These are phyloP conservation scores for Eudorcas thomsonii DNA, from an alignment of 2,113 vertebrate species.

Conservation along the genomic window DNA sequence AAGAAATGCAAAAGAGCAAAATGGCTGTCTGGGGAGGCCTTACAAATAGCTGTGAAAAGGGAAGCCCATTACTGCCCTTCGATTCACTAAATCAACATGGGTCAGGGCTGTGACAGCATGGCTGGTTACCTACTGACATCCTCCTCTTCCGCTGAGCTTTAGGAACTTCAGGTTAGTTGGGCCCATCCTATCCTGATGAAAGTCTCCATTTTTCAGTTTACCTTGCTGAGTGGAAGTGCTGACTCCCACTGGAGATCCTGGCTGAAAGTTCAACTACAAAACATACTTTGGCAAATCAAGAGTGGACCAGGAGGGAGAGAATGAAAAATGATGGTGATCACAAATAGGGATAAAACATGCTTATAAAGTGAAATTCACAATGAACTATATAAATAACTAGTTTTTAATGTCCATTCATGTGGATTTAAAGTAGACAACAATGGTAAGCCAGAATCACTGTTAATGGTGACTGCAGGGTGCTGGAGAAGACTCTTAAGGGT, in stretches of 20 bases:
- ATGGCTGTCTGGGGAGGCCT: too few species aligned
- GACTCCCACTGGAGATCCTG: background rate
- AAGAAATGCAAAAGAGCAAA: too few species aligned
- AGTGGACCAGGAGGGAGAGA: too few species aligned
- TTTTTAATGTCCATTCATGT: background rate
- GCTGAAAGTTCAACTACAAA: background rate
- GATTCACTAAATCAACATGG: fast-evolving
- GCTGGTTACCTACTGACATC: background rate
- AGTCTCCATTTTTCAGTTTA: background rate
- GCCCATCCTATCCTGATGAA: background rate
- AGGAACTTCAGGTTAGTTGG: background rate
- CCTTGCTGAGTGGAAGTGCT: background rate
- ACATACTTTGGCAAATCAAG: background rate
- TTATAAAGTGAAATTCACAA: background rate
- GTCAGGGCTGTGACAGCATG: fast-evolving
- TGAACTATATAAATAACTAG: background rate
- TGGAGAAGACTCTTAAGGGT: too few species aligned
- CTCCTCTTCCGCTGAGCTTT: background rate
- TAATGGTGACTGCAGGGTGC: too few species aligned
- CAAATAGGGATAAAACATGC: background rate
- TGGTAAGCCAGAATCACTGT: background rate
- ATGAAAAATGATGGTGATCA: background rate
- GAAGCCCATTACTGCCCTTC: background rate
- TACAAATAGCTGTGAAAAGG: too few species aligned
- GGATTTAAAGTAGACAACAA: background rate